Evolutionary conservation across 2,797 vertebrate species (phyloP), one percentile per base, ranked within the genome.

Genomic region (Gallirallus australis): DNA sequence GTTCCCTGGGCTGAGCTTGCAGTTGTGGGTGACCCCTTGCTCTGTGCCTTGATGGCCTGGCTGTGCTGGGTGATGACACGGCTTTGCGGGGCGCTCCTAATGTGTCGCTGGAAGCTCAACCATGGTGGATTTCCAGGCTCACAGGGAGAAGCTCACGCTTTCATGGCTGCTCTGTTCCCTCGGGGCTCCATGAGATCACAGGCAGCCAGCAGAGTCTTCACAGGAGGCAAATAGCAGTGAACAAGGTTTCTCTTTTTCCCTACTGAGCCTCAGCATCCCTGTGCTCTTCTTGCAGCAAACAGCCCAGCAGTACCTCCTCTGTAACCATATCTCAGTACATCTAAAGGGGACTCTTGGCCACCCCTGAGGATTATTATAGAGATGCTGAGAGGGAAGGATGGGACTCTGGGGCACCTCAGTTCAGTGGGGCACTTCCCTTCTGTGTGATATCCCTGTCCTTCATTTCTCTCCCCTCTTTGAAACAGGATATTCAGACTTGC

Each of bases 61-160:
- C 56, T 2, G 0, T 28, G 61, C 6, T 0, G 2, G 60, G 40
- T 9, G 45, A 5, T 68, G 37, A 24, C 33, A 3, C 0, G 1
- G 28, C n/a, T 52, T 35, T 0, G 0, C 5, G 28, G 69, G 28
- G 4, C 0, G 0, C 35, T 73, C 65, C 56, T 35, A n/a, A n/a
- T 0, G 1, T 54, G 12, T 8, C 1, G 2, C 40, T 80, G 64
- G 16, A 35, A 63, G 47, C 19, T 2, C 0, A 25, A 16, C 18
- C 37, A 31, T 59, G 48, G 23, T 12, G 2, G 53, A 42, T 64
- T 82, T 60, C 53, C 57, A 75, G 57, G 24, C 48, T 89, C 24
- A n/a, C 1, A 2, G 66, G 42, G 57, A 66, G 71, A 50, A 79
- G 6, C 33, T 76, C 31, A 2, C 0, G 1, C 23, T 63, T 73